Evolutionary conservation across 2,797 vertebrate genomes (phyloP), one percentile per base, ranked within the genome.

Genomic region (Mormyrops attenuatus): DNA sequence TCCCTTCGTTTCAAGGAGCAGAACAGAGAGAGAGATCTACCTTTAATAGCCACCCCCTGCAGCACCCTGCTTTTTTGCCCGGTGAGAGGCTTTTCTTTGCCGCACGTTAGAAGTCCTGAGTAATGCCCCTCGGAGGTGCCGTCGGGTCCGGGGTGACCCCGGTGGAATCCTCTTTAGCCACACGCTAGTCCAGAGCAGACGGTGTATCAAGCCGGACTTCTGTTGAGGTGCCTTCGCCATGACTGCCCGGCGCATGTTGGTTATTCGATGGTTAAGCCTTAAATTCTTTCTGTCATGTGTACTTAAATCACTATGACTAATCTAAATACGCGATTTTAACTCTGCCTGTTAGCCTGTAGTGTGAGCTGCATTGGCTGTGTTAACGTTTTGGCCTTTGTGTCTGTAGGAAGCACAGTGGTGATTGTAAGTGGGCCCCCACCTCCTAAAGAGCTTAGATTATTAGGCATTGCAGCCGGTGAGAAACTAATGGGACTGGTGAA

Each of bases 11-110:
- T 87, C 26, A 63, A 89, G 60, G 60, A 85, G 30, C 49, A n/a
- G 38, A 44, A 63, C 17, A 44, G 55, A 87, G 30, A n/a, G 55
- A 88, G 53, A 57, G 80, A 49, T 85, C 53, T 44, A 89, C 66
- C 89, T 89, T 89, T 89, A 69, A 84, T 87, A 73, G 63, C 60
- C 60, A 9, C 26, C 63, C 63, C 63, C 63, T 17, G 9, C 30
- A 89, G 63, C 30, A 87, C 44, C 47, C 63, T 85, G 47, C 82
- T 89, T 57, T 84, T 47, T 49, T 69, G 89, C 84, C 60, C 20
- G 57, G 82, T 73, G 47, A 89, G 89, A 52, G 63, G 47, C 60
- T 82, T 87, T 87, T 89, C 60, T 89, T 87, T 41, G 60, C 60
- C 30, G 15, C 5, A 47, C 3, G 84, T 86, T 89, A 85, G 88